A percentile compares a stretch with the other conserved stretches of the same genome.
phyloP scores from a whole-genome alignment of 2,797 vertebrate species.

The Enteromius viviparus region DNA sequence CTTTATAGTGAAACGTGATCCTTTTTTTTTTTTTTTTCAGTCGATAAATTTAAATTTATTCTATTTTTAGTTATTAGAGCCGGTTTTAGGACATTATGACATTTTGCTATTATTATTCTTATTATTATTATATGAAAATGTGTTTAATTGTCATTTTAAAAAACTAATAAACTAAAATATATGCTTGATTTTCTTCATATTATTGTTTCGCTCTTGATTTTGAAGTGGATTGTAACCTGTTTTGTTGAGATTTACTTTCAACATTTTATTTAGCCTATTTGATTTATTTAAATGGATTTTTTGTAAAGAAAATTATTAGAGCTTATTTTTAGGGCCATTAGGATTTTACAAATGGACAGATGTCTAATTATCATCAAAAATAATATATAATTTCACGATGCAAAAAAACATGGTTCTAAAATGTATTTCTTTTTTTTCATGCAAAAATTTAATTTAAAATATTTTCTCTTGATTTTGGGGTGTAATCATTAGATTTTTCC shows the following conservation, averaged over 20 bases:
- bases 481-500: too few species aligned
- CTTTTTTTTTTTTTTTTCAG: background rate
- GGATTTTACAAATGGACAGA: background rate
- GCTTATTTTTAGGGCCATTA: background rate
- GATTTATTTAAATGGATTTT: background rate
- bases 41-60: background rate
- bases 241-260: background rate
- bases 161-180: background rate
- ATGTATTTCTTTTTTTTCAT: background rate
- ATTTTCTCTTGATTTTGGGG: background rate
- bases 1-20: background rate
- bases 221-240: background rate
- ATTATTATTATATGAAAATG: background rate
- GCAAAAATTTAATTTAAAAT: background rate
- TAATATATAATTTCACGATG: background rate
- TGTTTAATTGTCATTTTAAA: background rate
- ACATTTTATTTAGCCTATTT: background rate
- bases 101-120: background rate
- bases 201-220: background rate
- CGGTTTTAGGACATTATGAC: background rate
- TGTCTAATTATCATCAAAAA: background rate
- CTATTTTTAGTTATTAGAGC: background rate
- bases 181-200: background rate
- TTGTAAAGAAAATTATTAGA: background rate
- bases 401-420: background rate